Evolutionary conservation across 2,113 vertebrate species (phyloP), one percentile per base, ranked within the genome.

Genomic region (Brachirus orientalis): DNA sequence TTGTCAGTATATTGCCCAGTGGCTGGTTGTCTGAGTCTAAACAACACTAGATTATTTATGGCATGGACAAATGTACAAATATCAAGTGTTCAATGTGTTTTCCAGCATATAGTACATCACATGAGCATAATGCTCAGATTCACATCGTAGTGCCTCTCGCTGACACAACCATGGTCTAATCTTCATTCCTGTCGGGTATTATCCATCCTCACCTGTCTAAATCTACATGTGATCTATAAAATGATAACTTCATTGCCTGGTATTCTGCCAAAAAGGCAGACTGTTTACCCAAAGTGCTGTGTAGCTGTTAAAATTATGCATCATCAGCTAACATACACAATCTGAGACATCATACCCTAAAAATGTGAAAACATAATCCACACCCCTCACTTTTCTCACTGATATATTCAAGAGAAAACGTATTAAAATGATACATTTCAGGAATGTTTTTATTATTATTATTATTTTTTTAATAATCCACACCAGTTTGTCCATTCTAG

Each of bases 311-410:
- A 47, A 62, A 47, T 56, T 37, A 20, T 11, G 10, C 58, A 59
- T 69, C 41, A 56, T 73, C 54, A 50, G 69, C 76, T 43, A 55
- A 70, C 73, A 70, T 50, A 47, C 58, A 78, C 46, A 78, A 69
- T 76, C 54, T 60, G 65, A 80, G 63, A 77, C 47, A 66, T 52
- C 11, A 18, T 69, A 69, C 69, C 88, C 73, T 84, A 41, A 85
- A 74, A 89, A 90, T 89, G 84, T 88, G 89, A 89, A 86, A 65
- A 70, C 14, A 10, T 8, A 69, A 67, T 33, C 63, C 50, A 57
- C 14, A 46, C 40, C 38, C 45, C 36, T 20, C 70, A 52, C 41
- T 77, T 48, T 56, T 43, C 77, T 71, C 52, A 65, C 6, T 37
- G 57, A 48, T 60, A 12, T 64, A 38, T 53, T 75, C 16, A 33